These are phyloP conservation scores for Nycticebus coucang DNA, from an alignment of 2,113 vertebrate species.

Conservation along the genomic window DNA sequence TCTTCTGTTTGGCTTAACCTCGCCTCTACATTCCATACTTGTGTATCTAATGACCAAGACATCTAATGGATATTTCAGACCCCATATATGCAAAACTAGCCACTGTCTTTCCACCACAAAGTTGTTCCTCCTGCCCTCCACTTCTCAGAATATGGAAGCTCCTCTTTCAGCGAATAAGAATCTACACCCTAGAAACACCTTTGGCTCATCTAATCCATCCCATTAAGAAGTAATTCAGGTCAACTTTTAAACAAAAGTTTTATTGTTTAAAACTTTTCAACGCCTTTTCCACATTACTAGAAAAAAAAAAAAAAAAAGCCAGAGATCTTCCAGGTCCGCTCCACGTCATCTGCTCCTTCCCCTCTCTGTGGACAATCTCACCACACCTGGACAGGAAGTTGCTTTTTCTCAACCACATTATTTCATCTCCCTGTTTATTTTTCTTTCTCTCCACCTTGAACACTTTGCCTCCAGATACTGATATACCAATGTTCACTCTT, in stretches of 20 bases:
- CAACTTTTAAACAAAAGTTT: too few relatives aligned
- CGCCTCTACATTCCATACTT: neutral
- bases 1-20: neutral
- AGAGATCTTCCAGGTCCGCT: neutral
- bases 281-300: neutral
- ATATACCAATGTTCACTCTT: too few relatives aligned
- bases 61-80: neutral
- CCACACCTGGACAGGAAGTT: neutral
- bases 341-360: too few relatives aligned
- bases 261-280: neutral
- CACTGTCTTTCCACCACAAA: neutral
- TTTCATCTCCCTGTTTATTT: neutral
- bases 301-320: neutral
- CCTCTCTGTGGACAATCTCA: neutral
- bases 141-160: neutral
- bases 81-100: neutral
- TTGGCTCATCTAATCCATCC: neutral
- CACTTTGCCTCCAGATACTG: neutral
- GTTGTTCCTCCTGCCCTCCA: neutral
- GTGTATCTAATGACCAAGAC: neutral
- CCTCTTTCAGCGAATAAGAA: neutral
- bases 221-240: neutral
- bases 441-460: neutral
- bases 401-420: neutral
- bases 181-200: neutral